Percentiles rank a stretch among this genome's conserved stretches.
Evolutionary conservation across 2,888 invertebrate genomes (phyloP).

Genomic region (Andrena chrysosceles): DNA sequence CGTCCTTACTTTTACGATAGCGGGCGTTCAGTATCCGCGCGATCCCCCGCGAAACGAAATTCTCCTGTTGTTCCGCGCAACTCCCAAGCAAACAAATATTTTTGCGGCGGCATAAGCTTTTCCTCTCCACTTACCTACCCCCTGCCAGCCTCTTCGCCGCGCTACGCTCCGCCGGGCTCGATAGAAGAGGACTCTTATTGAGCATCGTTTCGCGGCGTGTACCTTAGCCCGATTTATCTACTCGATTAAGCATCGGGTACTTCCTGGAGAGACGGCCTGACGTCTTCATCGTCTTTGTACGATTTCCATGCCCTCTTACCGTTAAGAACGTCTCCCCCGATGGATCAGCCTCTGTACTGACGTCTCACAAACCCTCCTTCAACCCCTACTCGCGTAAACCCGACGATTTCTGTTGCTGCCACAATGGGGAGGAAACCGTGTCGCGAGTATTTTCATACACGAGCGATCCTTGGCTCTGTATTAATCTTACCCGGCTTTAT

Average conservation of each 20-base stretch:
- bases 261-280: slow-evolving; percentile 26
- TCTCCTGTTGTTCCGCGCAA: slow-evolving; percentile 8
- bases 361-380: neutral
- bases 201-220: slow-evolving; percentile 37
- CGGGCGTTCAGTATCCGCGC: slow-evolving; percentile 2
- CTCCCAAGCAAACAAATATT: slow-evolving; percentile 46
- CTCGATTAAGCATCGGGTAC: slow-evolving; percentile 51
- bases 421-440: no score
- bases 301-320: slow-evolving; percentile 33
- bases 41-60: slow-evolving; percentile 32
- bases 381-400: neutral
- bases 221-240: slow-evolving; percentile 46
- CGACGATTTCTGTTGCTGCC: slow-evolving; percentile 10
- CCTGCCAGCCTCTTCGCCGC: neutral
- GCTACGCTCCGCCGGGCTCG: slow-evolving; percentile 16
- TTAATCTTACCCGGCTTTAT: no score
- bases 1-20: slow-evolving; percentile 38
- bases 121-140: neutral
- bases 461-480: no score
- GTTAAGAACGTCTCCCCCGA: slow-evolving; percentile 14
- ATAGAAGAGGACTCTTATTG: slow-evolving; percentile 33
- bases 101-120: slow-evolving; percentile 23
- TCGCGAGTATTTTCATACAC: no score
- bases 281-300: slow-evolving; percentile 57
- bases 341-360: slow-evolving; percentile 13